Conservation (phyloP, 64 coral and sea anemone species). For the Cladopsammia gracilis region DNA sequence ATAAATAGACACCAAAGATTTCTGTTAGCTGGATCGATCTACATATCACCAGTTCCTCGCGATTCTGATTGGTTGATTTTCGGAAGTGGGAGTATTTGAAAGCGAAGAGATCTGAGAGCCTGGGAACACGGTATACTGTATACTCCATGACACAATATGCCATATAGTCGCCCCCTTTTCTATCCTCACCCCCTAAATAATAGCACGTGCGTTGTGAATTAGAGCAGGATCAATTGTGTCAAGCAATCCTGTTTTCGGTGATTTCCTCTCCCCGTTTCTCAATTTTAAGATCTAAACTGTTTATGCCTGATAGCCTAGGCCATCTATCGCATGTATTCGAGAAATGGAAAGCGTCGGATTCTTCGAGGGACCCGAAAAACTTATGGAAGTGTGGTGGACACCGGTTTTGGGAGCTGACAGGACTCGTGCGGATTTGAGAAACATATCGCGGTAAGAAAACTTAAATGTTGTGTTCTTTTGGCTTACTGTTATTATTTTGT, state of each 20-base stretch:
- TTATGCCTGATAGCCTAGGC: constrained; percentile 22
- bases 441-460: constrained; percentile 66
- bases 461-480: background rate
- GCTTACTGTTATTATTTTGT: background rate
- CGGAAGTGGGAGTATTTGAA: no score
- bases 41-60: no score
- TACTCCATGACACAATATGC: no score
- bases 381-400: constrained; percentile 99
- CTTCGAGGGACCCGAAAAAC: constrained; percentile 98
- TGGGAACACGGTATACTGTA: no score
- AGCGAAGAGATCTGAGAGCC: no score
- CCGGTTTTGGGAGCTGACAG: constrained; percentile 58
- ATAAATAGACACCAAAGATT: no score
- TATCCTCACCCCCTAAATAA: no score
- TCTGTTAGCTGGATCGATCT: no score
- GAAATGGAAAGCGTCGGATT: constrained; percentile 78
- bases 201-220: no score
- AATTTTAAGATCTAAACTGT: background rate
- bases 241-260: background rate
- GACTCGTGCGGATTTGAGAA: constrained; percentile 58
- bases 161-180: no score
- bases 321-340: background rate
- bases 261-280: background rate
- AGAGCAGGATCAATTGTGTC: background rate
- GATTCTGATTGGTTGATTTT: no score